These are phyloP conservation scores for Chiloscyllium plagiosum DNA, from an alignment of 2,113 vertebrate species.

Conservation along the genomic window DNA sequence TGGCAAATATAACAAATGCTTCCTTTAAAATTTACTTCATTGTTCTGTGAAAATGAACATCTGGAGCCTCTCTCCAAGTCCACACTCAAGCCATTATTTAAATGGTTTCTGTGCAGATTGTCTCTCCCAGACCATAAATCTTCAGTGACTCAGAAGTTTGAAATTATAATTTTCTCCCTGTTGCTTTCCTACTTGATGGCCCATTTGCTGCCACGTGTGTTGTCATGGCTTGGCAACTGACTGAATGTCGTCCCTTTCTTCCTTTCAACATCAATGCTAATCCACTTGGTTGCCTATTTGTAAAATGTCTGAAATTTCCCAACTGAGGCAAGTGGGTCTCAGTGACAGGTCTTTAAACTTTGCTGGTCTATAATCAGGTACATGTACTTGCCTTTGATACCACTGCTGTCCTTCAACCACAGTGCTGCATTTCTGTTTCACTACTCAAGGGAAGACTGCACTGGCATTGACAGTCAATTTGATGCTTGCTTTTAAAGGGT, in stretches of 20 bases:
- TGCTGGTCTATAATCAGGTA: neutral
- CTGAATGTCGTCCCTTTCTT: neutral
- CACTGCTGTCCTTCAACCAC: neutral
- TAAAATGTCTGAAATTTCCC: neutral
- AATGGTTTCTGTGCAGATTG: neutral
- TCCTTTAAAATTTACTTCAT: constrained; percentile 2
- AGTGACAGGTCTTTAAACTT: neutral
- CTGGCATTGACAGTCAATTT: neutral
- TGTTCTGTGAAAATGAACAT: constrained; percentile 8
- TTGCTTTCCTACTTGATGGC: neutral
- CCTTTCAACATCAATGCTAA: neutral
- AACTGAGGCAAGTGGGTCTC: neutral
- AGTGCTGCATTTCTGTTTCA: neutral
- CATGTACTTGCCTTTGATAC: neutral
- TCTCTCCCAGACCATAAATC: neutral
- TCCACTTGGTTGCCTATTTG: neutral
- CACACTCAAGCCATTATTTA: neutral
- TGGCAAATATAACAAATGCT: constrained; percentile 3
- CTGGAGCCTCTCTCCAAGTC: neutral
- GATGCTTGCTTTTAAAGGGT: neutral
- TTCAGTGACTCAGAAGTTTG: neutral
- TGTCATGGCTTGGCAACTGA: neutral
- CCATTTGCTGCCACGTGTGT: neutral
- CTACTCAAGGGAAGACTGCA: constrained; percentile 7
- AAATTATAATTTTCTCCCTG: neutral